These are phyloP conservation scores for Monopterus albus DNA, from an alignment of 2,113 vertebrate genomes.

Conservation along the genomic window DNA sequence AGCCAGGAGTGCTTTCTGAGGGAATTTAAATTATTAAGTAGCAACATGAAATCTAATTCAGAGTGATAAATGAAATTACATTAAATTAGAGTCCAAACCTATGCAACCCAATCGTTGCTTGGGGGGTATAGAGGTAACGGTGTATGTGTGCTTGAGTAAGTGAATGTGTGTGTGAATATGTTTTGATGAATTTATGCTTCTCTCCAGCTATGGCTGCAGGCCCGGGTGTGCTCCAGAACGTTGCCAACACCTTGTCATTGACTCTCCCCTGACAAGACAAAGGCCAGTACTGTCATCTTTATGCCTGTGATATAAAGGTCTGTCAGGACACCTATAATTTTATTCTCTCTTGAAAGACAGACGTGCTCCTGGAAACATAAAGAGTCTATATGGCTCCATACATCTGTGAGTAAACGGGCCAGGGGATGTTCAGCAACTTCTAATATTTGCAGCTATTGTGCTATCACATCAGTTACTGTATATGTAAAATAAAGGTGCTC, in stretches of 20 bases:
- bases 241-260: not conserved
- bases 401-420: not conserved
- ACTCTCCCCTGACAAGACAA: slow-evolving; percentile 25
- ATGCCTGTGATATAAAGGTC: slow-evolving; percentile 6
- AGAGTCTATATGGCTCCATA: not conserved
- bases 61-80: slow-evolving; percentile 79
- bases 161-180: slow-evolving; percentile 16
- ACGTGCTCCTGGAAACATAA: not conserved
- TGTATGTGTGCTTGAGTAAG: slow-evolving; percentile 46
- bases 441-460: not conserved
- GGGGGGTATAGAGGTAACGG: slow-evolving; percentile 54
- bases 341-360: slow-evolving; percentile 24
- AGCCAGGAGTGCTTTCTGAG: slow-evolving; percentile 62
- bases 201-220: slow-evolving; percentile 37
- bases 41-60: slow-evolving; percentile 77
- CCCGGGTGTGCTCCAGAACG: not conserved
- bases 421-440: not conserved
- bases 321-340: slow-evolving; percentile 29
- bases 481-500: not conserved
- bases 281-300: slow-evolving; percentile 1
- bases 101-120: slow-evolving; percentile 53
- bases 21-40: slow-evolving; percentile 76
- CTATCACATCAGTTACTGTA: not conserved
- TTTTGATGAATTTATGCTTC: slow-evolving; percentile 55
- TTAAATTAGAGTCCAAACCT: slow-evolving; percentile 57